Conservation (phyloP, 1,140 invertebrate genomes). For the Caerostris extrusa region DNA sequence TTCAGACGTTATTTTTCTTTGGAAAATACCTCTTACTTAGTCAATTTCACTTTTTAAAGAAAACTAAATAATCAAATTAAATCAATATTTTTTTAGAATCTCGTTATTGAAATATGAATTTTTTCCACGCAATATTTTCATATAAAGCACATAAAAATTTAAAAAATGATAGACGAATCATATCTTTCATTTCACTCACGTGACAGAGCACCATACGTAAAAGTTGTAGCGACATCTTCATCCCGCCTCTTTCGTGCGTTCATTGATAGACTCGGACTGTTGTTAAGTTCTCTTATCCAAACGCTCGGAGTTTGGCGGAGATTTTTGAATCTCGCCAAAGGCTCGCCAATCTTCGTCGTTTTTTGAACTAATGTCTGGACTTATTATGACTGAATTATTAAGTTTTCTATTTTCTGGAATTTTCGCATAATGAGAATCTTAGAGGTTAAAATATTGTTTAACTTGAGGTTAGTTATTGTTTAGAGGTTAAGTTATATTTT, state of each 20-base stretch:
- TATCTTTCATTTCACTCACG: neutral
- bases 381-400: too few species aligned
- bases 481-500: too few species aligned
- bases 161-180: neutral
- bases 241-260: neutral
- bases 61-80: too few species aligned
- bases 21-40: too few species aligned
- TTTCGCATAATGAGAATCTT: too few species aligned
- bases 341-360: neutral
- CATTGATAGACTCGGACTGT: constrained; percentile 13
- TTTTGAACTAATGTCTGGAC: neutral
- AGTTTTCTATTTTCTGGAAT: too few species aligned
- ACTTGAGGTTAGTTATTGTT: too few species aligned
- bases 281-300: constrained; percentile 38
- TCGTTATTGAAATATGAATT: neutral
- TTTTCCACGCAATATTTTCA: neutral
- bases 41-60: too few species aligned
- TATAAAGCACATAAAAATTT: neutral
- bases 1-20: too few species aligned
- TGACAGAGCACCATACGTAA: neutral
- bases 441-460: too few species aligned
- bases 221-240: neutral
- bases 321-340: constrained; percentile 26
- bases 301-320: constrained; percentile 5
- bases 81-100: too few species aligned